Evolutionary conservation across 2,888 invertebrate species (phyloP).

Genomic region (Proisotoma minuta): DNA sequence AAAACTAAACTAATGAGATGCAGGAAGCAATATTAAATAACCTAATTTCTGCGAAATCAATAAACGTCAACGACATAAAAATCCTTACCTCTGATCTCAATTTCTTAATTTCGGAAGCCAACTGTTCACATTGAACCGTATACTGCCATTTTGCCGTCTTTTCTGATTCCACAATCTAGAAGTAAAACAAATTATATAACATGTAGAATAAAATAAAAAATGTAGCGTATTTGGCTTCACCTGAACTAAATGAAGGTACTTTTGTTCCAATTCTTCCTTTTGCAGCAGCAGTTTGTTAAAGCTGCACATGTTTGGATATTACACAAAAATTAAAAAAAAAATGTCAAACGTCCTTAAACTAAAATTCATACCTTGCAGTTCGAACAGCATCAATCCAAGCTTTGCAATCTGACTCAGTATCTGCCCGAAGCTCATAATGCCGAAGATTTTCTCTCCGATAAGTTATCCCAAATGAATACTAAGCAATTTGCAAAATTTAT

Average conservation of each 20-base stretch:
- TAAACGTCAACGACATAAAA: too few species aligned
- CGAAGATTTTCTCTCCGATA: conserved; percentile 80
- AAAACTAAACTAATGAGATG: too few species aligned
- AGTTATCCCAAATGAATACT: conserved; percentile 84
- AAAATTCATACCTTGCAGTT: conserved; percentile 84
- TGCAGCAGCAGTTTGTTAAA: conserved; percentile 83
- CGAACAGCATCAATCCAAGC: conserved; percentile 85
- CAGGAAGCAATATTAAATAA: too few species aligned
- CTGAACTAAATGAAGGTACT: conserved; percentile 74
- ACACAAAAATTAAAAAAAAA: too few species aligned
- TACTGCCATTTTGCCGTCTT: conserved; percentile 90
- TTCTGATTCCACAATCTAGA: conserved; percentile 81
- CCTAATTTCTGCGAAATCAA: too few species aligned
- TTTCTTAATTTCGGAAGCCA: conserved; percentile 82
- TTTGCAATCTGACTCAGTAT: conserved; percentile 78
- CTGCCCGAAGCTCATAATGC: conserved; percentile 79
- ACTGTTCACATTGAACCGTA: conserved; percentile 84
- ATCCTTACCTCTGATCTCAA: conserved; percentile 77
- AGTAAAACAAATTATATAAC: conserved; percentile 1
- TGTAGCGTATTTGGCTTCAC: too few species aligned
- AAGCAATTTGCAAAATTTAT: conserved; percentile 43
- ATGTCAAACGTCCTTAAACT: too few species aligned
- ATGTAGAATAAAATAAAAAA: neutral
- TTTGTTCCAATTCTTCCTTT: conserved; percentile 87
- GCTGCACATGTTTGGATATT: conserved; percentile 58